Percentiles rank a stretch among this genome's conserved stretches.
Evolutionary conservation across 2,888 invertebrate genomes (phyloP).

Genomic region (Lycophotia porphyrea): DNA sequence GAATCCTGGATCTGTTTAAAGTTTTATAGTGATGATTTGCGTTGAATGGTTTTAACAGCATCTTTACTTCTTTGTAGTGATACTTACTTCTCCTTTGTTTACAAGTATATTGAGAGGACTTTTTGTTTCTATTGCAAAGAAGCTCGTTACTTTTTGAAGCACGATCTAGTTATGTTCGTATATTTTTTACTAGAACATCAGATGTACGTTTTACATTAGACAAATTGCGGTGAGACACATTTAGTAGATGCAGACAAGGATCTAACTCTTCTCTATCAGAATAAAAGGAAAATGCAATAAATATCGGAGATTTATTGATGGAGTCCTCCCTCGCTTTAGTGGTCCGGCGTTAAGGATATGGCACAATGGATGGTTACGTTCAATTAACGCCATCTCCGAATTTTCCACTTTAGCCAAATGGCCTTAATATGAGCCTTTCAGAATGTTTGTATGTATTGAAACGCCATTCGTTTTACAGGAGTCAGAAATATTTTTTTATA

Average conservation of each 20-base stretch:
- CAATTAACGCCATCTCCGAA: slow-evolving; percentile 64
- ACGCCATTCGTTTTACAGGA: slow-evolving; percentile 12
- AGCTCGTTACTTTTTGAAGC: slow-evolving; percentile 2
- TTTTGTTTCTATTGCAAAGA: background rate
- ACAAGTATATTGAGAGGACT: slow-evolving; percentile 4
- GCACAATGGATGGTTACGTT: slow-evolving; percentile 62
- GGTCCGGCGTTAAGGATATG: slow-evolving; percentile 47
- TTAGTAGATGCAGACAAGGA: slow-evolving; percentile 33
- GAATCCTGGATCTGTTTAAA: slow-evolving; percentile 24
- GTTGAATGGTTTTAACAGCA: slow-evolving; percentile 22
- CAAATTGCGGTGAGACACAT: slow-evolving; percentile 27
- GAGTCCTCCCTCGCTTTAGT: slow-evolving; percentile 52
- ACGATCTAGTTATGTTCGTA: background rate
- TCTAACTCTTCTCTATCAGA: slow-evolving; percentile 48
- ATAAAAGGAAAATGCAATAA: slow-evolving; percentile 66
- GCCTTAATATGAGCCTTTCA: slow-evolving; percentile 47
- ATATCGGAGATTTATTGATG: slow-evolving; percentile 60
- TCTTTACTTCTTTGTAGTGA: background rate
- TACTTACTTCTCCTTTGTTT: slow-evolving; percentile 7
- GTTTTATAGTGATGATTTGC: slow-evolving; percentile 5
- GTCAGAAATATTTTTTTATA: slow-evolving; percentile 6
- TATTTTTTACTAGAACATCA: background rate
- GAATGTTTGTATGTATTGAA: slow-evolving; percentile 34
- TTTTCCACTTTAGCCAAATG: slow-evolving; percentile 59
- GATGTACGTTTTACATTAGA: slow-evolving; percentile 2